Evolutionary conservation across 2,888 invertebrate genomes (phyloP).

Genomic region (Chydorus sphaericus): DNA sequence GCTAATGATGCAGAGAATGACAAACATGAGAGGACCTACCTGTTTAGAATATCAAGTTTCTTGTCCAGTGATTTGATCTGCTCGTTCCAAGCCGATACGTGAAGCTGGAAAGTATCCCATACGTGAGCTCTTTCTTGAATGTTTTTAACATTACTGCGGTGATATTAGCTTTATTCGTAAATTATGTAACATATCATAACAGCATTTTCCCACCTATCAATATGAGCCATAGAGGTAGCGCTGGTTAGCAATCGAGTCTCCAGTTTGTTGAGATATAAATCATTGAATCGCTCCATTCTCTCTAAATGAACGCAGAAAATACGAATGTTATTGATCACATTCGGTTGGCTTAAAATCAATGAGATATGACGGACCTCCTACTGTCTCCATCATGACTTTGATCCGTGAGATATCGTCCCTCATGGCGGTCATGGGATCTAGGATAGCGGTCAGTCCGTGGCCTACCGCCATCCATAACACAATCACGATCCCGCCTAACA

Average conservation of each 20-base stretch:
- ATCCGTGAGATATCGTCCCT: slow-evolving; percentile 16
- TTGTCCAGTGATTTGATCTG: slow-evolving; percentile 36
- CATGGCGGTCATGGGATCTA: slow-evolving; percentile 15
- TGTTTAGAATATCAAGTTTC: slow-evolving; percentile 36
- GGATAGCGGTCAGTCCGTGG: slow-evolving; percentile 4
- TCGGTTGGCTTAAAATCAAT: too few species aligned
- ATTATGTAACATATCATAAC: background rate
- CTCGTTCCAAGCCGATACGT: slow-evolving; percentile 38
- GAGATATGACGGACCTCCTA: slow-evolving; percentile 8
- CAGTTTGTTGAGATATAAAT: slow-evolving; percentile 30
- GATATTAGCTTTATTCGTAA: background rate
- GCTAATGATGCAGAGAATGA: background rate
- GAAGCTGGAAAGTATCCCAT: slow-evolving; percentile 39
- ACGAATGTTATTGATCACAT: background rate
- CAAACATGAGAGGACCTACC: slow-evolving; percentile 22
- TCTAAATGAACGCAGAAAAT: slow-evolving; percentile 21
- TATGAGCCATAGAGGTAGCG: slow-evolving; percentile 28
- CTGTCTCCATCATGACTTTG: slow-evolving; percentile 16
- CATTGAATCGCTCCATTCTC: slow-evolving; percentile 31
- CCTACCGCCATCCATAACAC: background rate
- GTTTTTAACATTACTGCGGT: slow-evolving; percentile 32
- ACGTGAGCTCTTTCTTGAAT: slow-evolving; percentile 36
- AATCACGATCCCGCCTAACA: background rate
- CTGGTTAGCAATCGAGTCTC: slow-evolving; percentile 33
- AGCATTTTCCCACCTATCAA: slow-evolving; percentile 24